Percentiles rank a stretch among this genome's conserved stretches.
These are phyloP conservation scores for Enchytraeus crypticus DNA, from an alignment of 2,888 invertebrate species.

Conservation along the genomic window DNA sequence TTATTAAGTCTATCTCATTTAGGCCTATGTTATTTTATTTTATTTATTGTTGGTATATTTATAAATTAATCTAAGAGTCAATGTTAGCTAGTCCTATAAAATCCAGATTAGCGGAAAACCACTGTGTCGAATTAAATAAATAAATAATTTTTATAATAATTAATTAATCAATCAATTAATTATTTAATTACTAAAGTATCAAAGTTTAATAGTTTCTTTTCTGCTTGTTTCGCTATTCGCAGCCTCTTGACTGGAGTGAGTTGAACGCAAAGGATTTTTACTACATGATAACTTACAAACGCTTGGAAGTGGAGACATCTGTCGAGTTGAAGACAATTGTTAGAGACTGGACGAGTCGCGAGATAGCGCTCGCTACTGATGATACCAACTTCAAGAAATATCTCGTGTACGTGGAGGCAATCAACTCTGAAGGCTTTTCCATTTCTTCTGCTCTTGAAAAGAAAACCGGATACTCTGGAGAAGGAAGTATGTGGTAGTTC, in stretches of 20 bases:
- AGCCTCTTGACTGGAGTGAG: constrained; percentile 88
- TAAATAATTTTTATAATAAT: too few relatives aligned
- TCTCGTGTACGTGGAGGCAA: constrained; percentile 78
- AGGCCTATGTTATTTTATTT: too few relatives aligned
- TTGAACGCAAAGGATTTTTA: constrained; percentile 90
- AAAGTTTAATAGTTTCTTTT: too few relatives aligned
- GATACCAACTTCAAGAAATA: constrained; percentile 80
- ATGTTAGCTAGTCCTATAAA: too few relatives aligned
- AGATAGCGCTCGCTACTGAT: constrained; percentile 61
- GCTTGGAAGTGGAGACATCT: constrained; percentile 59
- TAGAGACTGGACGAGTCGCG: constrained; percentile 66
- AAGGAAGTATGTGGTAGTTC: constrained; percentile 49
- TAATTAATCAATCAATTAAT: too few relatives aligned
- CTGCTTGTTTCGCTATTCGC: constrained; percentile 27
- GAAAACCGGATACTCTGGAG: constrained; percentile 77
- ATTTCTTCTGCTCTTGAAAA: constrained; percentile 70
- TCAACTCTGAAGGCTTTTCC: constrained; percentile 77
- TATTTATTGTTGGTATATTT: too few relatives aligned
- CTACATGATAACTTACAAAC: constrained; percentile 76
- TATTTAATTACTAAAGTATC: too few relatives aligned
- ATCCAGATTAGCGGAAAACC: too few relatives aligned
- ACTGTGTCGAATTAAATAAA: too few relatives aligned
- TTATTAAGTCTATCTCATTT: too few relatives aligned
- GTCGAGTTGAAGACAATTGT: constrained; percentile 53
- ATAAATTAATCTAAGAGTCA: too few relatives aligned